phyloP scores from a whole-genome alignment of 2,797 vertebrate species.

The Intellagama lesueurii region DNA sequence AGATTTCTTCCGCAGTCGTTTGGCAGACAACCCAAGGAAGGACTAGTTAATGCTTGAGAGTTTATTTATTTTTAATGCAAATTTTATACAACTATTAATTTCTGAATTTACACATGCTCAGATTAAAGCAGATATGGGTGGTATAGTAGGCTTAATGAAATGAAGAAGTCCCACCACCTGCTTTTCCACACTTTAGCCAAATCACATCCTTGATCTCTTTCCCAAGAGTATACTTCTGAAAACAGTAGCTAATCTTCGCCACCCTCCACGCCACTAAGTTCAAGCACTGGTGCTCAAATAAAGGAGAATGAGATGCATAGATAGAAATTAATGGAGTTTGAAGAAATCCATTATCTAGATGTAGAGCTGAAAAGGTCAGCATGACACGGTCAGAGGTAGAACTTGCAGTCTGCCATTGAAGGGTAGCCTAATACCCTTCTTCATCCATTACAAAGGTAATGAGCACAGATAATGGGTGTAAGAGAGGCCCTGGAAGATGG shows the following conservation, averaged over 20 bases:
- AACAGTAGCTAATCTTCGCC: not conserved
- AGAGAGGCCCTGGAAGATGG: slow-evolving; percentile 59
- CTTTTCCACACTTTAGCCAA: not conserved
- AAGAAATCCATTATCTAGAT: slow-evolving; percentile 60
- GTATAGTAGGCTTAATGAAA: not conserved
- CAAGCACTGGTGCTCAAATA: slow-evolving; percentile 51
- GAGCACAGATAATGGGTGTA: slow-evolving; percentile 35
- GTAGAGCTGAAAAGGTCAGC: slow-evolving; percentile 46
- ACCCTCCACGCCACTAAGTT: not conserved
- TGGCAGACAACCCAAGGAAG: not conserved
- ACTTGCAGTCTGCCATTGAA: slow-evolving; percentile 65
- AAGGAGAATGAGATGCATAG: slow-evolving; percentile 60
- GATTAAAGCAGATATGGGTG: not conserved
- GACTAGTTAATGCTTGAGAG: not conserved
- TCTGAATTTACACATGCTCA: not conserved
- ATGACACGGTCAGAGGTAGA: slow-evolving; percentile 61
- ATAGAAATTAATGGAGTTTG: slow-evolving; percentile 52
- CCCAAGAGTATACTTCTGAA: not conserved
- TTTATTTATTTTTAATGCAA: not conserved
- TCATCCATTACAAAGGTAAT: slow-evolving; percentile 65
- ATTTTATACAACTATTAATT: not conserved
- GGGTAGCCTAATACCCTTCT: slow-evolving; percentile 48
- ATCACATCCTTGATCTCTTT: not conserved
- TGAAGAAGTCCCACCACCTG: not conserved
- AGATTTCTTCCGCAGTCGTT: not conserved